Conservation (phyloP, 2,797 vertebrate genomes). For the Menidia menidia region DNA sequence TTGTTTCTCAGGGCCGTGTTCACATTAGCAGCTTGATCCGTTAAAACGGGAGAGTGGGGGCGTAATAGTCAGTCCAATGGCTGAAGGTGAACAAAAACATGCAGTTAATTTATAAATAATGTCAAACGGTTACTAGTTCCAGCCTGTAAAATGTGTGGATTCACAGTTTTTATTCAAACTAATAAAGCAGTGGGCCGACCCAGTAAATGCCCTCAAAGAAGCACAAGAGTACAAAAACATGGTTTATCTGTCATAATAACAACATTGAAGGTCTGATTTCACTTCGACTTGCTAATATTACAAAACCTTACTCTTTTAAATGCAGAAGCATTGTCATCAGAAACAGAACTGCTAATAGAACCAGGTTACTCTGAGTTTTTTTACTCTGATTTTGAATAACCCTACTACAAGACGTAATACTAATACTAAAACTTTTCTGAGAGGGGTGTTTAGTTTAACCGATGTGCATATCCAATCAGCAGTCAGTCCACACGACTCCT, state of each 20-base stretch:
- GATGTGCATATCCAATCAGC: not conserved
- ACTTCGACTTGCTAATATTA: not conserved
- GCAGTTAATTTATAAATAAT: not conserved
- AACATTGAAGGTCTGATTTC: not conserved
- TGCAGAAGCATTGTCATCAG: not conserved
- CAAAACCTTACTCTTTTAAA: not conserved
- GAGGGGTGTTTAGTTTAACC: not conserved
- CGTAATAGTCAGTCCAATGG: slow-evolving; percentile 7
- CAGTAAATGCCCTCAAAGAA: not conserved
- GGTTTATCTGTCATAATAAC: not conserved
- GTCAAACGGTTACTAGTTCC: not conserved
- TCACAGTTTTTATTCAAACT: not conserved
- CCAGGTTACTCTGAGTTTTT: not conserved
- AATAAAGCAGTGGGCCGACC: not conserved
- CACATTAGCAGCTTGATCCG: slow-evolving; percentile 19
- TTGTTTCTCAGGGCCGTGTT: slow-evolving; percentile 19
- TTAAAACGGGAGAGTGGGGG: slow-evolving; percentile 15
- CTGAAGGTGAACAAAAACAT: slow-evolving; percentile 1
- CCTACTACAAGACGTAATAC: not conserved
- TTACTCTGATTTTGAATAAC: not conserved
- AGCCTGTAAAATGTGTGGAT: not conserved
- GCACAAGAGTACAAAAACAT: not conserved
- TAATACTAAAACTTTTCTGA: not conserved
- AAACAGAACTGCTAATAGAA: not conserved
- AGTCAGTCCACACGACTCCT: not conserved